phyloP scores from a whole-genome alignment of 1,140 invertebrate species.

The Drosophila chauvacae region DNA sequence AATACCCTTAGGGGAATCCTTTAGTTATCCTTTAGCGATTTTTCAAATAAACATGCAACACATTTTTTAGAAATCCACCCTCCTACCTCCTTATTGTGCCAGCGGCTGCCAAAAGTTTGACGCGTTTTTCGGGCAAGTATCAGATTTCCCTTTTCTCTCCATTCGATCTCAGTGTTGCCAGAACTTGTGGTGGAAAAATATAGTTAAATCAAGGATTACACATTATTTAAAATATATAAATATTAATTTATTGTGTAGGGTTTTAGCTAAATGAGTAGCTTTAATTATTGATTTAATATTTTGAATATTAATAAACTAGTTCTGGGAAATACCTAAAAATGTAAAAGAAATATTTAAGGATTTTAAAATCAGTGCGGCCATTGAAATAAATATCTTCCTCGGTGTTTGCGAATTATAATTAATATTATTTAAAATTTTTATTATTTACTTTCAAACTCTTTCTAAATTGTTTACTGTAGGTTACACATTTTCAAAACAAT shows the following conservation, averaged over 20 bases:
- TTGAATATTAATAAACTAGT: background rate
- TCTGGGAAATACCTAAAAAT: background rate
- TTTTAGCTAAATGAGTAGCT: background rate
- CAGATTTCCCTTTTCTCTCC: conserved; percentile 43
- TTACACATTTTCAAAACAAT: background rate
- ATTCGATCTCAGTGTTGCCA: conserved; percentile 5
- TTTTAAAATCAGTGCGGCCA: accelerated
- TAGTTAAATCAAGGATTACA: background rate
- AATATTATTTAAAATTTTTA: no score
- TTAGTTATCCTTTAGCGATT: conserved; percentile 82
- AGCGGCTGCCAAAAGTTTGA: conserved; percentile 62
- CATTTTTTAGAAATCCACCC: conserved; percentile 48
- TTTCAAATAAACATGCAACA: conserved; percentile 79
- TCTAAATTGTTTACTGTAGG: no score
- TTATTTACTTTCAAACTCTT: background rate
- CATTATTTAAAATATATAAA: background rate
- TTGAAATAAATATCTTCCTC: background rate
- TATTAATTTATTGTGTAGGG: background rate
- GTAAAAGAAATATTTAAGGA: background rate
- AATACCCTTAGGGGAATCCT: conserved; percentile 78
- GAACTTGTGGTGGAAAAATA: background rate
- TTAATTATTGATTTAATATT: background rate
- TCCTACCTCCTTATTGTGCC: conserved; percentile 21
- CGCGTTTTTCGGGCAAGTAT: conserved; percentile 49
- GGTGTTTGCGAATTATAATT: background rate